Conservation (phyloP, 1,140 invertebrate species). For the Stratiolaelaps scimitus region DNA sequence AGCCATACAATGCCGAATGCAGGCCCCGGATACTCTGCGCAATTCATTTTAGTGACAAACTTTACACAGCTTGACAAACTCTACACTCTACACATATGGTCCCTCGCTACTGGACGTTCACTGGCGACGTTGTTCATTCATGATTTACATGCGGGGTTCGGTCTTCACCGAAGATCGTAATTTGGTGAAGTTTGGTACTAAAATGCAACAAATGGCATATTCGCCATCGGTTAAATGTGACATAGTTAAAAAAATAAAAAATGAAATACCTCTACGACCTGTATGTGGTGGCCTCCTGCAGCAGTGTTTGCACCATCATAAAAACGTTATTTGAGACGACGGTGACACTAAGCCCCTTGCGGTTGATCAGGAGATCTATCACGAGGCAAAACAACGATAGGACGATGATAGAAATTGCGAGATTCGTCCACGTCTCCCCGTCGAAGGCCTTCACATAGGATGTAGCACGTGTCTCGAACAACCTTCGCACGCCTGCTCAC, state of each 20-base stretch:
- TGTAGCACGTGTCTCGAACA: not conserved
- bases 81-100: too few species aligned
- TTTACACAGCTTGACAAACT: too few species aligned
- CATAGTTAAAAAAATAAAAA: too few species aligned
- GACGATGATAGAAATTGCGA: not conserved
- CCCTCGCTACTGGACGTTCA: too few species aligned
- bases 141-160: not conserved
- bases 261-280: too few species aligned
- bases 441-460: constrained; percentile 13
- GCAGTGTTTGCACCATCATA: not conserved
- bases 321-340: not conserved
- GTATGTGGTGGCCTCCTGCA: not conserved
- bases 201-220: too few species aligned
- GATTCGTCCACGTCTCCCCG: not conserved
- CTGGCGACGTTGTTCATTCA: not conserved
- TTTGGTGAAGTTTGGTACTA: too few species aligned
- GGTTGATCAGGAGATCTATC: not conserved
- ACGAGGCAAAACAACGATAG: not conserved
- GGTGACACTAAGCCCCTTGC: not conserved
- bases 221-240: too few species aligned
- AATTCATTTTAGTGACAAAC: too few species aligned
- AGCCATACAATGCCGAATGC: too few species aligned
- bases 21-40: too few species aligned
- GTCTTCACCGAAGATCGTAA: not conserved
- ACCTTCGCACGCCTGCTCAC: not conserved